Evolutionary conservation across 1,140 invertebrate species (phyloP), one percentile per base, ranked within the genome.

Genomic region (Diabrotica virgifera): DNA sequence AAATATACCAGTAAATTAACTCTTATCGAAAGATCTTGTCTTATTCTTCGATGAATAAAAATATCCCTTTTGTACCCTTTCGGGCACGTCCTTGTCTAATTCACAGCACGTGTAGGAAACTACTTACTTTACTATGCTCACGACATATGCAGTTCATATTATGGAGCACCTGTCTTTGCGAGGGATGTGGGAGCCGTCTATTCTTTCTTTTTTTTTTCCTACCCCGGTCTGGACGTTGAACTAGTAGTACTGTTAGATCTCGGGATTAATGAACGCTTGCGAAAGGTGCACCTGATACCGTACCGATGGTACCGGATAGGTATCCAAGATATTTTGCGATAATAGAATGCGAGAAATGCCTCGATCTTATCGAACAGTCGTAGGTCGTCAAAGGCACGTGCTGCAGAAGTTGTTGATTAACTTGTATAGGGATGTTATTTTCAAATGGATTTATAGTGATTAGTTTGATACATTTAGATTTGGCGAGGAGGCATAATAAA

Each of bases 151-250:
- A 46, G n/a, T 8, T 46, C 40, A 46, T 10, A 46, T 24, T 46
- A 46, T 5, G 40, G 40, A 46, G 40, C 40, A 46, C 40, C 40
- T 46, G 40, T 46, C 40, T 46, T 46, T 8, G 8, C 40, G 40
- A 46, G 40, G 40, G 40, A 46, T 46, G 40, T 46, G 40, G 40
- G 40, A 46, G 40, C 40, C 40, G 8, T 46, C 40, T 46, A 46
- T 46, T 46, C 2, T 46, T 46, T 6, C 6, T 24, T 24, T 4
- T 24, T 24, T 46, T 46, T 46, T 46, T 46, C n/a, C 40, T n/a
- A 46, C 40, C 40, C 40, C n/a, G 40, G 40, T n/a, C 40, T 46
- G 40, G 40, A 46, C 40, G n/a, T 46, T 46, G 40, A 46, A 46
- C 40, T 46, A 46, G 40, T 10, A 46, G 40, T 46, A 46, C 40